phyloP scores from a whole-genome alignment of 2,888 invertebrate genomes.

The Gerosis bhagava region DNA sequence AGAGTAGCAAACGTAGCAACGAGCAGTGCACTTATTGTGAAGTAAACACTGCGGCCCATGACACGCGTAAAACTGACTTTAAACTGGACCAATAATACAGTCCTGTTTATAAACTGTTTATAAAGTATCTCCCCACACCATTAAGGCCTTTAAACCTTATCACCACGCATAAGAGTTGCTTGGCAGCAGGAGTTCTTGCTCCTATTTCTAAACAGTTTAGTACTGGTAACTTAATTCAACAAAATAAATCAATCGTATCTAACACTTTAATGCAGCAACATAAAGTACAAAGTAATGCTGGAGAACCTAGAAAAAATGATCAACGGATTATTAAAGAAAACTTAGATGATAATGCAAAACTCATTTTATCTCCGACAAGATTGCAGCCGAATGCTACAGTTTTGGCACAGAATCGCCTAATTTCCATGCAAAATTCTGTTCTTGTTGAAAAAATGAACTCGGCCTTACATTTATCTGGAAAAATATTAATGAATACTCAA shows the following conservation, averaged over 20 bases:
- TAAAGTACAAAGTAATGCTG: constrained; percentile 53
- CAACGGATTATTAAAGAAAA: constrained; percentile 27
- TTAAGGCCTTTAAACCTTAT: no score
- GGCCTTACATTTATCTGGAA: constrained; percentile 58
- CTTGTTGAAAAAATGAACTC: constrained; percentile 61
- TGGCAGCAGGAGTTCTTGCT: constrained; percentile 76
- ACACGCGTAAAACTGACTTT: no score
- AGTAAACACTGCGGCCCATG: no score
- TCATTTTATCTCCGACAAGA: constrained; percentile 66
- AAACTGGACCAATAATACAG: no score
- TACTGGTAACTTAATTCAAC: constrained; percentile 67
- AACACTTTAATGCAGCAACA: constrained; percentile 58
- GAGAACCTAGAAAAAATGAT: constrained; percentile 59
- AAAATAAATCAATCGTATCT: constrained; percentile 55
- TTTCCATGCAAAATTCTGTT: constrained; percentile 69
- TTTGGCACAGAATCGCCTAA: constrained; percentile 71
- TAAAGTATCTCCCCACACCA: no score
- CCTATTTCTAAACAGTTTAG: constrained; percentile 82
- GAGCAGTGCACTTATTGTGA: no score
- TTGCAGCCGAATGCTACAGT: constrained; percentile 65
- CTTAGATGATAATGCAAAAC: constrained; percentile 59
- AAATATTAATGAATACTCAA: constrained; percentile 62
- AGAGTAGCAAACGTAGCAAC: no score
- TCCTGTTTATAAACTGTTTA: no score
- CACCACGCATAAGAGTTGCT: no score